phyloP scores from a whole-genome alignment of 1,140 invertebrate species.

The Callitettix versicolor region DNA sequence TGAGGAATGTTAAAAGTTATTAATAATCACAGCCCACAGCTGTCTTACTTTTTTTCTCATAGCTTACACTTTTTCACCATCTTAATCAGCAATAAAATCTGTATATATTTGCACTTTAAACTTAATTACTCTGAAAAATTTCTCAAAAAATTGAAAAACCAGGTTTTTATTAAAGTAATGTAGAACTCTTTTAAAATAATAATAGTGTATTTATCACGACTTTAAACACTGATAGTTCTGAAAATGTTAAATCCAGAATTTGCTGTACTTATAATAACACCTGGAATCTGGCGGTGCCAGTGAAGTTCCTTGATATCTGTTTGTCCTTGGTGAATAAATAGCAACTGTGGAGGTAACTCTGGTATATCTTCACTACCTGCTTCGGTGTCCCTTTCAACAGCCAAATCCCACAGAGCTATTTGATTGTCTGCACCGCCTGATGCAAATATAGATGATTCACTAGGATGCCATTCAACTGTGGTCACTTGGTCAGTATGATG shows the following conservation, averaged over 20 bases:
- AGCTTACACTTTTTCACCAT: too few relatives aligned
- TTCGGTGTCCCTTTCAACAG: constrained; percentile 59
- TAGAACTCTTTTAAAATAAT: too few relatives aligned
- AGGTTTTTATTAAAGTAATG: too few relatives aligned
- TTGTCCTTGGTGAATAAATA: constrained; percentile 98
- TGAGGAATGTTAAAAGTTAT: too few relatives aligned
- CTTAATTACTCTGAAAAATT: too few relatives aligned
- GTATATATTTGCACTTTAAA: too few relatives aligned
- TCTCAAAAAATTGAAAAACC: too few relatives aligned
- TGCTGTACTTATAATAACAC: constrained; percentile 89
- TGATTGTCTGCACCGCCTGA: constrained; percentile 92
- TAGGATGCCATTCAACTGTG: constrained; percentile 94
- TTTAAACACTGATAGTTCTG: constrained; percentile 94
- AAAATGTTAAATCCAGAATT: constrained; percentile 94
- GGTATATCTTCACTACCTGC: constrained; percentile 47
- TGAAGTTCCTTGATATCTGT: constrained; percentile 96
- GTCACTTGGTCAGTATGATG: constrained; percentile 88
- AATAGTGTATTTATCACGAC: too few relatives aligned
- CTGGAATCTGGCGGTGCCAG: constrained; percentile 94
- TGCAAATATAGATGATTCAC: constrained; percentile 84
- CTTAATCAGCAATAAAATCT: too few relatives aligned
- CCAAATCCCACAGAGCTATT: constrained; percentile 94
- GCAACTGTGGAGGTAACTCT: constrained; percentile 82
- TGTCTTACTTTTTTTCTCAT: too few relatives aligned
- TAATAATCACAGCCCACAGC: too few relatives aligned